Conservation (phyloP, 2,888 invertebrate species). For the Aleiodes alternator region DNA sequence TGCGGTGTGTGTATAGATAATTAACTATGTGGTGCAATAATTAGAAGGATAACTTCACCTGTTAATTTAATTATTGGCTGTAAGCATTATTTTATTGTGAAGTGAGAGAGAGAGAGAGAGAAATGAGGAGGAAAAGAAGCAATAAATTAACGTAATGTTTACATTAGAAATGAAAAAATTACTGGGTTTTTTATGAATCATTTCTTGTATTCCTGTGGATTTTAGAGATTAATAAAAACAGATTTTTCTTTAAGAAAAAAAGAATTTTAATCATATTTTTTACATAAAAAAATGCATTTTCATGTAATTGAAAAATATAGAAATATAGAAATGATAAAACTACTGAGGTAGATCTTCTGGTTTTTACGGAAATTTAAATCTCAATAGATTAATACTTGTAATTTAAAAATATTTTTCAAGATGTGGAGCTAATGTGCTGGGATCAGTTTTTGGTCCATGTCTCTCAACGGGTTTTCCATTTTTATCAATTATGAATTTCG, state of each 20-base stretch:
- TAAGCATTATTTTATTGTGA: constrained; percentile 66
- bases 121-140: no score
- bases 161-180: constrained; percentile 38
- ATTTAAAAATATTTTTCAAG: constrained; percentile 79
- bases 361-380: no score
- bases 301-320: background rate
- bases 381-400: no score
- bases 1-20: constrained; percentile 49
- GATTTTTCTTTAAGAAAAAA: background rate
- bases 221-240: constrained; percentile 3
- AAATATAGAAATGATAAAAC: background rate
- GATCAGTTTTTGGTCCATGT: constrained; percentile 80
- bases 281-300: background rate
- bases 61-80: constrained; percentile 62
- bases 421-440: constrained; percentile 76
- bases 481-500: constrained; percentile 87
- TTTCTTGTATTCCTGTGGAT: constrained; percentile 31
- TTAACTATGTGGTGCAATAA: constrained; percentile 53
- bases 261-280: background rate
- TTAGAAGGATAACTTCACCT: constrained; percentile 51
- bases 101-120: background rate
- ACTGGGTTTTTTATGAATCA: constrained; percentile 10
- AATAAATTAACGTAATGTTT: constrained; percentile 30
- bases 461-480: constrained; percentile 83
- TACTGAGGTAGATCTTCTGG: no score